phyloP scores from a whole-genome alignment of 2,113 vertebrate species.

The Macroglossus sobrinus region DNA sequence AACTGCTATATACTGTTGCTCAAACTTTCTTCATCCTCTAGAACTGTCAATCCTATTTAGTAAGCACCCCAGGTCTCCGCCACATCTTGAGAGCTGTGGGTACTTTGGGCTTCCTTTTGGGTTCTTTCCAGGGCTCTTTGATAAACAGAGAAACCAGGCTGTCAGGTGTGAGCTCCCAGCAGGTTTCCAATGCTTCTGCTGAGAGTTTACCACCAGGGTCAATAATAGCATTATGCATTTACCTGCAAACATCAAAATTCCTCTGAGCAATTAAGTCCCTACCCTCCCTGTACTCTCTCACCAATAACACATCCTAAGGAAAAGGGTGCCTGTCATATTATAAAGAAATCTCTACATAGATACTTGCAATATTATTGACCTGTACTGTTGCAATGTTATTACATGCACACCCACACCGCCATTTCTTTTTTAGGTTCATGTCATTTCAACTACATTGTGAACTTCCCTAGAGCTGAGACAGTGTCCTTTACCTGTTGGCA shows the following conservation, averaged over 20 bases:
- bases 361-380: not conserved
- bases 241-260: not conserved
- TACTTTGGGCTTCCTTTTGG: not conserved
- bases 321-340: not conserved
- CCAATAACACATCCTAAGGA: not conserved
- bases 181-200: not conserved
- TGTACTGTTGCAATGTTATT: too few species aligned
- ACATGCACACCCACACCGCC: too few species aligned
- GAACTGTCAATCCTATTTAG: not conserved
- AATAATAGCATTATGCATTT: not conserved
- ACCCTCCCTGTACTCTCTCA: slow-evolving; percentile 48
- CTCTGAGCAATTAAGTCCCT: not conserved
- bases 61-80: not conserved
- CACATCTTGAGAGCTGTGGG: not conserved
- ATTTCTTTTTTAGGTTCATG: not conserved
- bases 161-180: not conserved
- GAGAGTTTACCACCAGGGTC: not conserved
- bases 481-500: not conserved
- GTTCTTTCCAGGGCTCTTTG: not conserved
- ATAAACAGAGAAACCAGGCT: not conserved
- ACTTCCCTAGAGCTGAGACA: not conserved
- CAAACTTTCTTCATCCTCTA: not conserved
- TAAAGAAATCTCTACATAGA: not conserved
- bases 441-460: not conserved
- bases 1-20: not conserved